A percentile compares a stretch with the other conserved stretches of the same genome.
phyloP scores from a whole-genome alignment of 2,888 invertebrate genomes.

The Ligdia adustata region DNA sequence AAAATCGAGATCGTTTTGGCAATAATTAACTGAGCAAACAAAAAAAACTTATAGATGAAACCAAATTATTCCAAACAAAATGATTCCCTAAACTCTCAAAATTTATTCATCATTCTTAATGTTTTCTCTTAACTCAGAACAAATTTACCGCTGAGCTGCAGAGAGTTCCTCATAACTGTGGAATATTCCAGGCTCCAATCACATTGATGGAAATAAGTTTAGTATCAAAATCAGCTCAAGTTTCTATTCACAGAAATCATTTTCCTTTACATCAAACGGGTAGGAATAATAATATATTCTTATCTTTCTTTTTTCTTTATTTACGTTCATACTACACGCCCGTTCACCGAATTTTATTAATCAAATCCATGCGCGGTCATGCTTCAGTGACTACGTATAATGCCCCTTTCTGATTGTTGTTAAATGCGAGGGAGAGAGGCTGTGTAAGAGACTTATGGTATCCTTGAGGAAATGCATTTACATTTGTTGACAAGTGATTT shows the following conservation, averaged over 20 bases:
- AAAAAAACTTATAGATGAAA: too few relatives aligned
- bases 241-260: conserved; percentile 3
- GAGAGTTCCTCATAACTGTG: too few relatives aligned
- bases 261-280: conserved; percentile 8
- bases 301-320: conserved; percentile 12
- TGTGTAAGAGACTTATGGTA: conserved; percentile 9
- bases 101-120: too few relatives aligned
- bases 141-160: too few relatives aligned
- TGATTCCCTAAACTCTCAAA: too few relatives aligned
- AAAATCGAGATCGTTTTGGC: too few relatives aligned
- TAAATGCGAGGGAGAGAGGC: conserved; percentile 12
- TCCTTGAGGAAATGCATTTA: conserved; percentile 17
- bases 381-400: conserved; percentile 26
- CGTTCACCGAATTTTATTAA: conserved; percentile 23
- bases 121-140: too few relatives aligned
- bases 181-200: too few relatives aligned
- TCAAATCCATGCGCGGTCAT: conserved; percentile 19
- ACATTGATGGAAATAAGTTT: conserved; percentile 11
- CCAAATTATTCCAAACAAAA: too few relatives aligned
- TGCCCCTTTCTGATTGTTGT: conserved; percentile 21
- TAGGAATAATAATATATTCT: conserved; percentile 14
- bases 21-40: too few relatives aligned
- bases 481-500: conserved; percentile 1
- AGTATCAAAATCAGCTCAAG: conserved; percentile 7
- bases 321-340: conserved; percentile 7